phyloP scores from a whole-genome alignment of 2,797 vertebrate genomes.

The Lacerta bilineata region DNA sequence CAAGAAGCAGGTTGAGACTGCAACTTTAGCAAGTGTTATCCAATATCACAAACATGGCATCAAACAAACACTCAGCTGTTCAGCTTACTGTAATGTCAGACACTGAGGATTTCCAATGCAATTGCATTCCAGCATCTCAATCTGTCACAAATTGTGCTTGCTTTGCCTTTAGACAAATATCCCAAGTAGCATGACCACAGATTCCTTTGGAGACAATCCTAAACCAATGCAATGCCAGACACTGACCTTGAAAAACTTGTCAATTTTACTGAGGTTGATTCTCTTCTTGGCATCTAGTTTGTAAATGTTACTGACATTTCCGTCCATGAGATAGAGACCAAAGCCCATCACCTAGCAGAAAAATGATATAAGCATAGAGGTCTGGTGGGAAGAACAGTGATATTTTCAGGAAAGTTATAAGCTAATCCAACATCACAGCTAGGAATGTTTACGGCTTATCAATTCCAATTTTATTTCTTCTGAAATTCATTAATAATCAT shows the following conservation, averaged over 20 bases:
- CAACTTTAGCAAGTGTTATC: neutral
- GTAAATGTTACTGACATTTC: conserved; percentile 91
- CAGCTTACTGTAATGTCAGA: neutral
- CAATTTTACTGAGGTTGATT: conserved; percentile 92
- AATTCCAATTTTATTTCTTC: neutral
- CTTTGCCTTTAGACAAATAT: neutral
- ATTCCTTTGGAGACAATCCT: conserved; percentile 15
- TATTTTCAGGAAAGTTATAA: conserved; percentile 12
- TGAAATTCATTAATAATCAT: neutral
- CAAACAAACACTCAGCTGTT: neutral
- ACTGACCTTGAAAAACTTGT: conserved; percentile 92
- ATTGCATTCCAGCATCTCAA: rapidly evolving
- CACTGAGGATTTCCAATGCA: neutral
- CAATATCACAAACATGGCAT: neutral
- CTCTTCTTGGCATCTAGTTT: conserved; percentile 91
- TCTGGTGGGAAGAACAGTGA: neutral
- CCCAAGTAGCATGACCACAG: neutral
- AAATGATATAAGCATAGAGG: conserved; percentile 38
- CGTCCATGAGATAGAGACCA: conserved; percentile 91
- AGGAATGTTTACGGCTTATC: neutral
- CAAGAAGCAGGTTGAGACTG: neutral
- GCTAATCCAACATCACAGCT: neutral
- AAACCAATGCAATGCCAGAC: conserved; percentile 33
- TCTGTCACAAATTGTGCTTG: neutral
- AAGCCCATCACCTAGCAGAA: conserved; percentile 88